Evolutionary conservation across 2,888 invertebrate species (phyloP).

Genomic region (Euplexia lucipara): DNA sequence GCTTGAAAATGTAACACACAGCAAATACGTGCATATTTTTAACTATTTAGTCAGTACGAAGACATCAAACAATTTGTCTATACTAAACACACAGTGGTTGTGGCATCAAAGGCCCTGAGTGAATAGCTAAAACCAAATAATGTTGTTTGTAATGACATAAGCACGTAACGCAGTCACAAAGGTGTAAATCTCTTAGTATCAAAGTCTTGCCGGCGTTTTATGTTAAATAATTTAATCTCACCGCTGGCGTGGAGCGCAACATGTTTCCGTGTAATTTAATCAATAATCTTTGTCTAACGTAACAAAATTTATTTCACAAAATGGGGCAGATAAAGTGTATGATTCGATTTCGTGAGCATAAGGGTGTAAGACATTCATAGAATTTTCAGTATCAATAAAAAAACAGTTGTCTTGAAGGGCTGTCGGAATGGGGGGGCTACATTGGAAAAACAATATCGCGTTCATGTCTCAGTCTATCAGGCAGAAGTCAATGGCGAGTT

Average conservation of each 20-base stretch:
- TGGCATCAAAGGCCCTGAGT: constrained; percentile 72
- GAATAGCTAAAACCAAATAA: constrained; percentile 71
- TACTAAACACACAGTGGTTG: constrained; percentile 51
- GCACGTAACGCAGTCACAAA: constrained; percentile 71
- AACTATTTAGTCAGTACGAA: constrained; percentile 12
- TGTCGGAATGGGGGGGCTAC: constrained; percentile 75
- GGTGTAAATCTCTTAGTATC: constrained; percentile 79
- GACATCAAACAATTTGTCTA: constrained; percentile 37
- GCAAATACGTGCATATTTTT: constrained; percentile 34
- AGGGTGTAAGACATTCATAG: constrained; percentile 74
- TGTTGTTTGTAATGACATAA: constrained; percentile 74
- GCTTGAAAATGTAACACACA: constrained; percentile 10
- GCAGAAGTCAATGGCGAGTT: constrained; percentile 86
- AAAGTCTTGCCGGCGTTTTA: constrained; percentile 78
- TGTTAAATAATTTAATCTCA: constrained; percentile 85
- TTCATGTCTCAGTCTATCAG: constrained; percentile 88
- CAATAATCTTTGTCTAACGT: constrained; percentile 79
- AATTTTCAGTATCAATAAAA: constrained; percentile 85
- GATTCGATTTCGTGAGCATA: constrained; percentile 66
- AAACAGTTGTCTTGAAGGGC: constrained; percentile 80
- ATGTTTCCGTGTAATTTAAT: constrained; percentile 83
- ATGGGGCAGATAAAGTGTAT: constrained; percentile 63
- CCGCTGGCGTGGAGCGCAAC: constrained; percentile 76
- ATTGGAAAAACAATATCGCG: constrained; percentile 88
- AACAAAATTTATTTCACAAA: constrained; percentile 72